Conservation (phyloP, 2,888 invertebrate species). For the Cerastis rubricosa region DNA sequence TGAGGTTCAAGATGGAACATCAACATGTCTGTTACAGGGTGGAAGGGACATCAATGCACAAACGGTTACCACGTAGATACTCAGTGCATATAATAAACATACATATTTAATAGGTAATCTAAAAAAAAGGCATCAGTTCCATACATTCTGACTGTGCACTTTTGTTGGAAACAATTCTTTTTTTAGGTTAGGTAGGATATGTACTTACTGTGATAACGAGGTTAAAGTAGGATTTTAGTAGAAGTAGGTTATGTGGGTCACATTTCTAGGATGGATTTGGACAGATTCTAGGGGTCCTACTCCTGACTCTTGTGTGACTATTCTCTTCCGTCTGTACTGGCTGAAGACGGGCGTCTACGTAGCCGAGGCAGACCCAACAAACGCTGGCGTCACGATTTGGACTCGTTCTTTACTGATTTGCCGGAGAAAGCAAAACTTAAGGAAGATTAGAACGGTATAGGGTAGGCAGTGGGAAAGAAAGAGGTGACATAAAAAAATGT, state of each 20-base stretch:
- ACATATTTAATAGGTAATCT: background rate
- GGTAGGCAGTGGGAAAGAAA: too few relatives aligned
- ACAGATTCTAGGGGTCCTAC: too few relatives aligned
- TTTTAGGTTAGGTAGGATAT: background rate
- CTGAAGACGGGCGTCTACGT: background rate
- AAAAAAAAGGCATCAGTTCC: background rate
- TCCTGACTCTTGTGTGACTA: background rate
- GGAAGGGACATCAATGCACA: background rate
- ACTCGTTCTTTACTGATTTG: background rate
- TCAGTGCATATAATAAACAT: background rate
- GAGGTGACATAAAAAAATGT: background rate
- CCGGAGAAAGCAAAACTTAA: background rate
- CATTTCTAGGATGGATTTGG: too few relatives aligned
- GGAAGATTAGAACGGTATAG: background rate
- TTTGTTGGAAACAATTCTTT: background rate
- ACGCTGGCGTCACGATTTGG: too few relatives aligned
- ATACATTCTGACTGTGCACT: background rate
- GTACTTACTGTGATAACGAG: too few relatives aligned
- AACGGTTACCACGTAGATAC: background rate
- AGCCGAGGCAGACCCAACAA: background rate
- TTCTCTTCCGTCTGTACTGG: background rate
- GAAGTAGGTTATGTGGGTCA: too few relatives aligned
- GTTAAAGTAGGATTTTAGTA: too few relatives aligned
- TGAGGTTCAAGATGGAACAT: background rate
- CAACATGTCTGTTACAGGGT: background rate